A percentile compares a stretch with the other conserved stretches of the same genome.
Conservation (phyloP, 2,797 vertebrate species). For the Nyctibius grandis region DNA sequence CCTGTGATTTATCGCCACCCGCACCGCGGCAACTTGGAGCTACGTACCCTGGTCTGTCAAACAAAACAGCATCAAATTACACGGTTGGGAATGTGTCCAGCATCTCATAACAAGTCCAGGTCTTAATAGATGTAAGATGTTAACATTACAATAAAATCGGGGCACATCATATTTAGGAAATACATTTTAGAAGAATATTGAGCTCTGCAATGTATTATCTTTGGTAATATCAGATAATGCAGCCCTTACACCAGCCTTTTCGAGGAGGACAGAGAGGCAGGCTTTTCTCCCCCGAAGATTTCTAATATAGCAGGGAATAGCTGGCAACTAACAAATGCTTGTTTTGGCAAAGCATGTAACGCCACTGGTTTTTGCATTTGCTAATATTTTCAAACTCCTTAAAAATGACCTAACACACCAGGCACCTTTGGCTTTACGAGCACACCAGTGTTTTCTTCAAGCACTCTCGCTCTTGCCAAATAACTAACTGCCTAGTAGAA, state of each 20-base stretch:
- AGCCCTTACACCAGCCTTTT: neutral
- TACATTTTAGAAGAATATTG: neutral
- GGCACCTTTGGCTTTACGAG: neutral
- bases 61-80: constrained; percentile 18
- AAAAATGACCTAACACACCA: neutral
- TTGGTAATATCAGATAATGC: neutral
- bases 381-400: neutral
- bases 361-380: neutral
- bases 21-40: neutral
- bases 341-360: neutral
- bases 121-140: neutral
- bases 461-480: neutral
- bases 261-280: neutral
- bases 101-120: neutral
- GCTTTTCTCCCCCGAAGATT: neutral
- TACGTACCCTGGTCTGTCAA: neutral
- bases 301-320: neutral
- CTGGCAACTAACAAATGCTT: neutral
- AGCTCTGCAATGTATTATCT: neutral
- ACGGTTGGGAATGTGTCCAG: neutral
- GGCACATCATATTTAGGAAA: neutral
- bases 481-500: neutral
- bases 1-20: constrained; percentile 17
- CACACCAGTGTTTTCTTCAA: neutral
- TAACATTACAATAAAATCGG: neutral